A percentile compares a stretch with the other conserved stretches of the same genome.
Evolutionary conservation across 2,888 invertebrate genomes (phyloP).

Genomic region (Dasysyrphus albostriatus): DNA sequence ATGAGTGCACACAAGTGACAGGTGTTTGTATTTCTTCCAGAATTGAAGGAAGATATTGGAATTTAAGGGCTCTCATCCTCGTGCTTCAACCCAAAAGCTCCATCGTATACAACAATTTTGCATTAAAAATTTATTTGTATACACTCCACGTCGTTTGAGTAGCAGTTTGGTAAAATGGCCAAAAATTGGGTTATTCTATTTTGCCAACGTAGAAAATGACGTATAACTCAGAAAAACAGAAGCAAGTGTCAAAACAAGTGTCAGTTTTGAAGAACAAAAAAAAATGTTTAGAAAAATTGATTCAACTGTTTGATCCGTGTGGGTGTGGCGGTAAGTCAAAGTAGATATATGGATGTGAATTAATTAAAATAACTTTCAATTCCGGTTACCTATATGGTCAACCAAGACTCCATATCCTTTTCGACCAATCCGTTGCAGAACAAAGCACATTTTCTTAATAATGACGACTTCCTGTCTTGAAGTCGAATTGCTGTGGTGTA

Average conservation of each 20-base stretch:
- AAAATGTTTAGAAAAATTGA: too few relatives aligned
- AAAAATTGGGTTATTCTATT: not conserved
- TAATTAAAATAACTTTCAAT: not conserved
- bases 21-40: slow-evolving; percentile 31
- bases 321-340: too few relatives aligned
- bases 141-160: not conserved
- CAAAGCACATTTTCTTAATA: not conserved
- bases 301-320: too few relatives aligned
- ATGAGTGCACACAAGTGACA: slow-evolving; percentile 30
- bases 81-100: not conserved
- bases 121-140: not conserved
- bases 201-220: not conserved
- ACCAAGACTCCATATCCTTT: not conserved
- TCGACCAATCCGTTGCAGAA: not conserved
- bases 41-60: slow-evolving; percentile 23
- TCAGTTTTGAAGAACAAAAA: too few relatives aligned
- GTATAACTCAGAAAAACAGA: too few relatives aligned
- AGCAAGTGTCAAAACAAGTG: too few relatives aligned
- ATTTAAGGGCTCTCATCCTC: slow-evolving; percentile 20
- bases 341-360: not conserved
- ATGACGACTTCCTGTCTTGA: not conserved
- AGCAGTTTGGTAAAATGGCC: not conserved
- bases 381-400: not conserved
- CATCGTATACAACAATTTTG: not conserved
- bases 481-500: not conserved